phyloP scores from a whole-genome alignment of 2,797 vertebrate species.

The Dromococcyx pavoninus region DNA sequence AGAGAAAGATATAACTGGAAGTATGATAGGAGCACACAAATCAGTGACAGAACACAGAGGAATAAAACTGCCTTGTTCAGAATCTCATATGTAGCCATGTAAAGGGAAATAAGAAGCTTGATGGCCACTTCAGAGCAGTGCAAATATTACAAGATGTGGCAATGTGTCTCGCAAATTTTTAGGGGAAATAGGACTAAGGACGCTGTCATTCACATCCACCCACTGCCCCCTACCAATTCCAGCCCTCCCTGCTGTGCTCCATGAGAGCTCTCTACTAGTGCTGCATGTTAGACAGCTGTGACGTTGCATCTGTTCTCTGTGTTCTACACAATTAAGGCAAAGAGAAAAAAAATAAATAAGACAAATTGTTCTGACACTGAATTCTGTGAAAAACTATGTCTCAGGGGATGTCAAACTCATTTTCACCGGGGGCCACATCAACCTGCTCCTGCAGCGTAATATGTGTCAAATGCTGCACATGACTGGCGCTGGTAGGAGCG shows the following conservation, averaged over 20 bases:
- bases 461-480: no score
- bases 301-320: constrained; percentile 40
- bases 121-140: background rate
- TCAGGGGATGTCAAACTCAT: no score
- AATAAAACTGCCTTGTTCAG: background rate
- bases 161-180: background rate
- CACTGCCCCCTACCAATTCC: background rate
- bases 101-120: background rate
- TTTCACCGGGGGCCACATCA: no score
- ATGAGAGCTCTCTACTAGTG: background rate
- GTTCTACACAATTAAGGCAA: constrained; percentile 35
- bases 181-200: background rate
- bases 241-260: background rate
- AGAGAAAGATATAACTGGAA: background rate
- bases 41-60: background rate
- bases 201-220: background rate
- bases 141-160: background rate
- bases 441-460: no score
- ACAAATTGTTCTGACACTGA: background rate
- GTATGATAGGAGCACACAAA: background rate
- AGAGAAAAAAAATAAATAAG: constrained; percentile 36
- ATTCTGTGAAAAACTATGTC: background rate
- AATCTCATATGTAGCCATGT: background rate
- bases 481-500: no score
- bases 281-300: background rate